Conservation (phyloP, 1,140 invertebrate species). For the Ceratitis capitata region DNA sequence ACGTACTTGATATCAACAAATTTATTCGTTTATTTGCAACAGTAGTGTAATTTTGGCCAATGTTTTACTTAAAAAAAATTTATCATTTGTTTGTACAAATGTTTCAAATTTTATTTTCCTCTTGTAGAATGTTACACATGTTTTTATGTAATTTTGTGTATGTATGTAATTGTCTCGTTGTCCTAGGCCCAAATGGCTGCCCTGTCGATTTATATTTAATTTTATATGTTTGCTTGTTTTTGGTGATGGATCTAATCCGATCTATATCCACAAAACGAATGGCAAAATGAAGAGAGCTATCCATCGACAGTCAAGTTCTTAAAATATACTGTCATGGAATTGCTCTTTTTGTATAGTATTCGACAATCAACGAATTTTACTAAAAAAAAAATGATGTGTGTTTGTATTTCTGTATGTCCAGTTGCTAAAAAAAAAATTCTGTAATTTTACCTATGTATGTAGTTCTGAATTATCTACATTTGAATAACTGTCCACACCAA, state of each 20-base stretch:
- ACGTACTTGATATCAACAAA: slow-evolving; percentile 76
- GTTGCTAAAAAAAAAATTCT: not conserved
- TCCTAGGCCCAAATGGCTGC: not conserved
- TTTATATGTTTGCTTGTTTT: not conserved
- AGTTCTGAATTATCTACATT: not conserved
- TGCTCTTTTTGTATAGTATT: slow-evolving; percentile 74
- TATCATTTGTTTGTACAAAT: not conserved
- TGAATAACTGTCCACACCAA: not conserved
- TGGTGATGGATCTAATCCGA: slow-evolving; percentile 32
- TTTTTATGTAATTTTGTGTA: too few species aligned
- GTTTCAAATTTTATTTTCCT: too few species aligned
- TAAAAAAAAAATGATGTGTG: slow-evolving; percentile 33
- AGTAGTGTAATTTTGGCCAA: slow-evolving; percentile 24
- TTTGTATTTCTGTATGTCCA: slow-evolving; percentile 1
- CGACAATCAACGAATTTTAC: slow-evolving; percentile 52
- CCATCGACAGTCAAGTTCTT: slow-evolving; percentile 72
- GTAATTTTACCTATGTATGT: not conserved
- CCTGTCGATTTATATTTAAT: not conserved
- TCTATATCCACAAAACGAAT: slow-evolving; percentile 56
- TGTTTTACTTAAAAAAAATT: not conserved
- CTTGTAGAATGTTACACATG: too few species aligned
- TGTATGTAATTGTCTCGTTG: slow-evolving; percentile 21
- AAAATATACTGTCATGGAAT: slow-evolving; percentile 73
- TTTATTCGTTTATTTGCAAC: slow-evolving; percentile 61
- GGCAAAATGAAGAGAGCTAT: slow-evolving; percentile 74